Percentiles rank a stretch among this genome's conserved stretches.
Evolutionary conservation across 2,797 vertebrate species (phyloP).

Genomic region (Varecia variegata): DNA sequence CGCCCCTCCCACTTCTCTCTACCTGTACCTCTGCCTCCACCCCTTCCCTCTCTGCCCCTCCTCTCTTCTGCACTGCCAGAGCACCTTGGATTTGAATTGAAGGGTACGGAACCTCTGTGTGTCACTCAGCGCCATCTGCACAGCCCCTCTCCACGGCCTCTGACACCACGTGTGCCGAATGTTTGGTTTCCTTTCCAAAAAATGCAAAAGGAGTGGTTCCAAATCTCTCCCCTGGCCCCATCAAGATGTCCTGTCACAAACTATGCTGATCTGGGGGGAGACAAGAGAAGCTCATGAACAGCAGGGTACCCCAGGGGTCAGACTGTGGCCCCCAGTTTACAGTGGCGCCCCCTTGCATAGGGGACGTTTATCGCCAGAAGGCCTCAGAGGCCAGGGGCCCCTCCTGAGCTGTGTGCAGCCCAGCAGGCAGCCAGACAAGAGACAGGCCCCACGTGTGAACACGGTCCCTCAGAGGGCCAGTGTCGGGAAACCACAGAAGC

Average conservation of each 20-base stretch:
- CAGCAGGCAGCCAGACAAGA: background rate
- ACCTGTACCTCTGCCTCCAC: constrained; percentile 77
- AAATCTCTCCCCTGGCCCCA: constrained; percentile 1
- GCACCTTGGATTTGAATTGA: constrained; percentile 99
- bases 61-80: constrained; percentile 94
- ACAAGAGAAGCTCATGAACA: background rate
- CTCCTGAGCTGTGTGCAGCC: background rate
- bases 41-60: constrained; percentile 25
- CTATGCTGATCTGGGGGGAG: background rate
- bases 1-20: constrained; percentile 78
- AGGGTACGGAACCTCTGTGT: constrained; percentile 96
- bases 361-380: background rate
- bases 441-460: background rate
- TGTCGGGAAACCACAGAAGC: background rate
- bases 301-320: background rate
- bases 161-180: background rate
- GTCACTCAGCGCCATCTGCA: background rate
- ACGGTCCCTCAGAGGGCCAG: background rate
- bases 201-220: constrained; percentile 33
- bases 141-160: constrained; percentile 37
- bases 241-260: background rate
- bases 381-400: background rate
- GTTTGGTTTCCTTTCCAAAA: constrained; percentile 55
- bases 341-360: background rate
- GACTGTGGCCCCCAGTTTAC: background rate